phyloP scores from a whole-genome alignment of 2,113 vertebrate species.

The Calyptomena viridis region DNA sequence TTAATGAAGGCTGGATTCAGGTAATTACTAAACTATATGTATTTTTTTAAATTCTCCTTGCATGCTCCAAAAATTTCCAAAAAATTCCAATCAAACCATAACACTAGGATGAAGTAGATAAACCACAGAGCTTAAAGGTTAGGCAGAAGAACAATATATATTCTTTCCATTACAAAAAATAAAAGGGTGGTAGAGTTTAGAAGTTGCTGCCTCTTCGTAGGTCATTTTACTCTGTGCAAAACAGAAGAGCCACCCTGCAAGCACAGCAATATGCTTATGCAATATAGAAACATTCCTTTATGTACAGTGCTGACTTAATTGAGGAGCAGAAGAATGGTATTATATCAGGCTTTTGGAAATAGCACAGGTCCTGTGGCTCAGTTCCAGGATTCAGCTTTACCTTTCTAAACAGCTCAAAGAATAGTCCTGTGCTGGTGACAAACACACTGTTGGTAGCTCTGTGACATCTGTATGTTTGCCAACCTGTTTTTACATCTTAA shows the following conservation, averaged over 20 bases:
- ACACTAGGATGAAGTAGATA: neutral
- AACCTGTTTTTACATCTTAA: neutral
- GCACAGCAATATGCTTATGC: constrained; percentile 24
- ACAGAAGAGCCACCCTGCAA: neutral
- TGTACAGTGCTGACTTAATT: neutral
- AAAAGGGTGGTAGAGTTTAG: neutral
- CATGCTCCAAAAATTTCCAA: neutral
- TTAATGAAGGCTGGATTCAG: neutral
- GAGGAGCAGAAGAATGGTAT: neutral
- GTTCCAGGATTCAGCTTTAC: neutral
- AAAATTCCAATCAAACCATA: neutral
- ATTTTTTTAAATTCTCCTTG: neutral
- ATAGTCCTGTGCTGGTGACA: neutral
- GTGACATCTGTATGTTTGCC: neutral
- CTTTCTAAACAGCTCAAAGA: neutral
- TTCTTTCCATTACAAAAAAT: neutral
- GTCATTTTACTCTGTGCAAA: neutral
- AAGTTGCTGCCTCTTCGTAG: neutral
- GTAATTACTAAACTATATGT: neutral
- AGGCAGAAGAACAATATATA: neutral
- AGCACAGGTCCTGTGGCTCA: neutral
- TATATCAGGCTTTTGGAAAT: neutral
- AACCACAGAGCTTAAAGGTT: neutral
- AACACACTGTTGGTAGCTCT: neutral
- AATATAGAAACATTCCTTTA: constrained; percentile 28